These are phyloP conservation scores for Solea solea DNA, from an alignment of 2,113 vertebrate species.

Conservation along the genomic window DNA sequence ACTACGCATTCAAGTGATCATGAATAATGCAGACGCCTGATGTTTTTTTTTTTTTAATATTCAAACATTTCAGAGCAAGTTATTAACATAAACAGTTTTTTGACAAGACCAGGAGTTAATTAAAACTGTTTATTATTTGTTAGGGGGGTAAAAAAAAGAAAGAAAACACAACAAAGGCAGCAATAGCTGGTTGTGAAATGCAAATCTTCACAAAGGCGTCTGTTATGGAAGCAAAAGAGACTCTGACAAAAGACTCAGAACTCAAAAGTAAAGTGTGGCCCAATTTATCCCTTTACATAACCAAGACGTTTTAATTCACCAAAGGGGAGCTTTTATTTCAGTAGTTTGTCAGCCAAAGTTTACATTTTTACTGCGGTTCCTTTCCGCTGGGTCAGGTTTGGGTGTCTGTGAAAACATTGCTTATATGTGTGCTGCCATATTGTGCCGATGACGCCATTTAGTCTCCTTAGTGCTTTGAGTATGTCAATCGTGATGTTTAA, in stretches of 20 bases:
- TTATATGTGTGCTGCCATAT: too few relatives aligned
- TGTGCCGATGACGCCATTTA: too few relatives aligned
- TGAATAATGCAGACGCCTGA: constrained; percentile 71
- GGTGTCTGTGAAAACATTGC: background rate
- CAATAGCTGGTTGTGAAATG: constrained; percentile 72
- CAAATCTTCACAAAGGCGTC: constrained; percentile 57
- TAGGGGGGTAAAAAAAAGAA: background rate
- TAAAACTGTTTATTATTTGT: constrained; percentile 77
- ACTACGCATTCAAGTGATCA: constrained; percentile 41
- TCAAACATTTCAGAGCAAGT: constrained; percentile 70
- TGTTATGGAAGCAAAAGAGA: constrained; percentile 36
- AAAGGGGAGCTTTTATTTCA: constrained; percentile 34
- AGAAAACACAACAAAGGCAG: constrained; percentile 55
- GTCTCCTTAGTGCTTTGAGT: too few relatives aligned
- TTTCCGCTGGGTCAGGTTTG: background rate
- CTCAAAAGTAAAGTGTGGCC: constrained; percentile 57
- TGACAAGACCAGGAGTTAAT: constrained; percentile 76
- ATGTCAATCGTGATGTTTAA: too few relatives aligned
- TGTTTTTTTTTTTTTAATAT: constrained; percentile 69
- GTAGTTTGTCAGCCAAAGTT: constrained; percentile 50
- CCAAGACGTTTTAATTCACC: constrained; percentile 47
- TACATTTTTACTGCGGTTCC: constrained; percentile 36
- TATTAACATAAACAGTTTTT: constrained; percentile 71
- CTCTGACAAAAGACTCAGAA: constrained; percentile 25
- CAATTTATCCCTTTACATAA: constrained; percentile 69